Conservation (phyloP, 2,888 invertebrate species). For the Dryobotodes eremita region DNA sequence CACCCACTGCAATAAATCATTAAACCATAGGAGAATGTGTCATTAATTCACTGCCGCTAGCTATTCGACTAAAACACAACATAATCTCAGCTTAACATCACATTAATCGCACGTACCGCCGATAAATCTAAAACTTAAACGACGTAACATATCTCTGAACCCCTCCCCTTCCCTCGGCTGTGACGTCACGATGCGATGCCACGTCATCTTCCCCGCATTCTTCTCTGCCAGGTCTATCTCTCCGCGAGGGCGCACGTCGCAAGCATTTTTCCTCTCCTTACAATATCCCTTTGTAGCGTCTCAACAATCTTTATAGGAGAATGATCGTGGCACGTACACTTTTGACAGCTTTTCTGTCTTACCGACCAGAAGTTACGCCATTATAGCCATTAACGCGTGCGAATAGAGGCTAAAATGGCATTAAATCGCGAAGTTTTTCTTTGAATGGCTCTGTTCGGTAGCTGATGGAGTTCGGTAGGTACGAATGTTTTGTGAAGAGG, state of each 20-base stretch:
- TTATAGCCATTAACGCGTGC: conserved; percentile 62
- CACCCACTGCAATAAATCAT: conserved; percentile 10
- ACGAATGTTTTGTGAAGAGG: conserved; percentile 50
- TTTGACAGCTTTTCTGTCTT: conserved; percentile 62
- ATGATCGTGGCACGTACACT: conserved; percentile 60
- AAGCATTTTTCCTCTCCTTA: conserved; percentile 55
- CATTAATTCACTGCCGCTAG: conserved; percentile 43
- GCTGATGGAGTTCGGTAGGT: conserved; percentile 51
- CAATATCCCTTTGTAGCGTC: conserved; percentile 59
- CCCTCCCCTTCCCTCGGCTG: too few relatives aligned
- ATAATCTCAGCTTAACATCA: conserved; percentile 45
- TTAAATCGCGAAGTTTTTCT: conserved; percentile 59
- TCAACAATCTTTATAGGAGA: conserved; percentile 60
- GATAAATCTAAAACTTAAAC: conserved; percentile 58
- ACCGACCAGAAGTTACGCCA: conserved; percentile 62
- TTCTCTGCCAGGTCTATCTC: conserved; percentile 49
- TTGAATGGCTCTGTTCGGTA: conserved; percentile 41
- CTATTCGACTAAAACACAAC: conserved; percentile 46
- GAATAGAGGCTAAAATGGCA: conserved; percentile 50
- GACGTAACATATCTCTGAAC: conserved; percentile 12
- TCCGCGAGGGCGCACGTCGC: conserved; percentile 43
- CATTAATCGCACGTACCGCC: conserved; percentile 41
- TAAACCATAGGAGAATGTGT: conserved; percentile 18
- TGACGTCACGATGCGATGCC: conserved; percentile 30
- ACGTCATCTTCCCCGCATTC: conserved; percentile 46